These are phyloP conservation scores for Orthosia gothica DNA, from an alignment of 2,888 invertebrate genomes.

Conservation along the genomic window DNA sequence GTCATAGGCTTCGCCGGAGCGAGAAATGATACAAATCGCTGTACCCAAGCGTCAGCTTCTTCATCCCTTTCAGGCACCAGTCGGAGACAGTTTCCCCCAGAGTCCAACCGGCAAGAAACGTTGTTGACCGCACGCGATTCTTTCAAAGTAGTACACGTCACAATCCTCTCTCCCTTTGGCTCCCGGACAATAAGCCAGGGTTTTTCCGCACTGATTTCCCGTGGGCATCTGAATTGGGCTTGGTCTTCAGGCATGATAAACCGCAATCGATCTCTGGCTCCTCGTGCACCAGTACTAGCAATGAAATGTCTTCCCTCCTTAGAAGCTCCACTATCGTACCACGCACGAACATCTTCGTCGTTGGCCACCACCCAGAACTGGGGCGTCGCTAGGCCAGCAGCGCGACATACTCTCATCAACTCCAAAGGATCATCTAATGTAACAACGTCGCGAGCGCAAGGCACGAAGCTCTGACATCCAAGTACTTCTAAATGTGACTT, in stretches of 20 bases:
- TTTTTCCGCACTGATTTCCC: slow-evolving; percentile 94
- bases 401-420: slow-evolving; percentile 93
- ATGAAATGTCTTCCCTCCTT: slow-evolving; percentile 93
- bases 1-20: slow-evolving; percentile 93
- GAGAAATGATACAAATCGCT: slow-evolving; percentile 93
- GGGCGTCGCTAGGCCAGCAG: slow-evolving; percentile 93
- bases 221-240: slow-evolving; percentile 92
- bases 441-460: slow-evolving; percentile 94
- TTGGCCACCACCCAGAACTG: slow-evolving; percentile 93
- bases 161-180: slow-evolving; percentile 94
- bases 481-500: slow-evolving; percentile 95
- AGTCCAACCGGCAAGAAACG: slow-evolving; percentile 95
- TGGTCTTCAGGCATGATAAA: slow-evolving; percentile 93
- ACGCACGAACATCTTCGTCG: slow-evolving; percentile 92
- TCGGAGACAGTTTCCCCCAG: slow-evolving; percentile 90
- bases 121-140: slow-evolving; percentile 95
- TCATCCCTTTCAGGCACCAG: slow-evolving; percentile 93
- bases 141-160: slow-evolving; percentile 96
- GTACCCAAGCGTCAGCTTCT: slow-evolving; percentile 94
- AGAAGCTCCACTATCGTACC: slow-evolving; percentile 94
- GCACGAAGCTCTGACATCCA: slow-evolving; percentile 96
- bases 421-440: slow-evolving; percentile 95
- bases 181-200: slow-evolving; percentile 96
- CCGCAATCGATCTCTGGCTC: slow-evolving; percentile 94
- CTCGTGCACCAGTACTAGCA: slow-evolving; percentile 94